Evolutionary conservation across 2,888 invertebrate species (phyloP).

Genomic region (Noctuana brunneofusca): DNA sequence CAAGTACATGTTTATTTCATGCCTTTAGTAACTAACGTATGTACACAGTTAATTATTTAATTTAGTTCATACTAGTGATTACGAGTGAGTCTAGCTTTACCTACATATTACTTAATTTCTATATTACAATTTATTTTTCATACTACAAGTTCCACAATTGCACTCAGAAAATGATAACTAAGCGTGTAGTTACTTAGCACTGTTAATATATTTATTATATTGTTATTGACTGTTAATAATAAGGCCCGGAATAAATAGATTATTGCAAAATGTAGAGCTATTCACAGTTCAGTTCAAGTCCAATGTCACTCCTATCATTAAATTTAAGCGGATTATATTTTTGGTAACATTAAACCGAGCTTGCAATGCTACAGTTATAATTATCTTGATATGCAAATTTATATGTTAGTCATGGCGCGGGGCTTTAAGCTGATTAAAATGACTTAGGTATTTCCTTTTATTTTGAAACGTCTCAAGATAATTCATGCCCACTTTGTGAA

Average conservation of each 20-base stretch:
- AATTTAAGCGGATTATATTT: constrained; percentile 14
- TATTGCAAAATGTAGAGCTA: neutral
- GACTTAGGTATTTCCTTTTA: neutral
- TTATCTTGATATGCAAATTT: constrained; percentile 25
- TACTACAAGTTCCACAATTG: too few relatives aligned
- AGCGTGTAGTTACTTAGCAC: neutral
- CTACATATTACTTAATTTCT: too few relatives aligned
- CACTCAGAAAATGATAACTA: too few relatives aligned
- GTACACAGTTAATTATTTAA: neutral
- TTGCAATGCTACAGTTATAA: constrained; percentile 13
- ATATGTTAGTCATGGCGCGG: constrained; percentile 3
- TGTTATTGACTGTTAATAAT: neutral
- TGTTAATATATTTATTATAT: neutral
- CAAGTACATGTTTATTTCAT: neutral
- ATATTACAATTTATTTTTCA: too few relatives aligned
- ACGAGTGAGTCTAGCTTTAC: too few relatives aligned
- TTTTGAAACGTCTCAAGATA: neutral
- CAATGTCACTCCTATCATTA: constrained; percentile 16
- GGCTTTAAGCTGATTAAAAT: constrained; percentile 26
- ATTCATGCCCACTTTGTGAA: neutral
- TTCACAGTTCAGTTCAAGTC: constrained; percentile 7
- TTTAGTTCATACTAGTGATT: too few relatives aligned
- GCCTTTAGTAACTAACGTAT: neutral
- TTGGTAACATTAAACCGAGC: constrained; percentile 11
- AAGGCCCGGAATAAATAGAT: neutral